phyloP scores from a whole-genome alignment of 1,140 invertebrate genomes.

The Caenorhabditis latens region DNA sequence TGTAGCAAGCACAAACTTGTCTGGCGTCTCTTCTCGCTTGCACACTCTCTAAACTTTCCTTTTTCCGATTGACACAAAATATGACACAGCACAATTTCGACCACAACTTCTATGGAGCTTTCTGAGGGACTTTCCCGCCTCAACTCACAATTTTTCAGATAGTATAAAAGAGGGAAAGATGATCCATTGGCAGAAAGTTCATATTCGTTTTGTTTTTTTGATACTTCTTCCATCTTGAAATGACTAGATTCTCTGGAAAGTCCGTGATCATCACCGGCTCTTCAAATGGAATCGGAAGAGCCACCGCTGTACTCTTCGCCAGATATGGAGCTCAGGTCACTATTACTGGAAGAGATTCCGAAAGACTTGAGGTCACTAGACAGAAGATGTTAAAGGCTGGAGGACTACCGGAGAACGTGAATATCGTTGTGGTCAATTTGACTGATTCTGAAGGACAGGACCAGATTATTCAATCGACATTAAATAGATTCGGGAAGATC shows the following conservation, averaged over 20 bases:
- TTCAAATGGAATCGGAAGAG: slow-evolving; percentile 65
- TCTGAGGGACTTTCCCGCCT: no score
- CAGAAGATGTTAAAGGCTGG: slow-evolving; percentile 24
- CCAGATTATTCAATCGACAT: slow-evolving; percentile 54
- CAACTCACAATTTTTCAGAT: no score
- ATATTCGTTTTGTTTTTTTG: no score
- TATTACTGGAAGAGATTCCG: slow-evolving; percentile 59
- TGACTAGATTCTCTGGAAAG: slow-evolving; percentile 50
- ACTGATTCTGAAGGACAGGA: slow-evolving; percentile 11
- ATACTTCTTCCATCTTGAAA: not conserved
- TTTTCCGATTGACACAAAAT: no score
- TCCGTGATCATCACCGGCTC: slow-evolving; percentile 64
- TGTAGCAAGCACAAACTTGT: not conserved
- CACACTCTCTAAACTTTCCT: not conserved
- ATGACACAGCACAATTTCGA: no score
- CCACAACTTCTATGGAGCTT: no score
- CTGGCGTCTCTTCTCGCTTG: not conserved
- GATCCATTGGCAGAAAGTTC: no score
- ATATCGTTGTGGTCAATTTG: not conserved
- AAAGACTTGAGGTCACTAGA: slow-evolving; percentile 56
- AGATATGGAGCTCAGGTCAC: slow-evolving; percentile 63
- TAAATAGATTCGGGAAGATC: slow-evolving; percentile 67
- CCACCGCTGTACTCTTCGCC: slow-evolving; percentile 59
- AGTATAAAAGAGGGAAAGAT: no score
- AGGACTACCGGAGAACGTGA: not conserved